phyloP scores from a whole-genome alignment of 1,140 invertebrate genomes.

The Phthorimaea operculella region DNA sequence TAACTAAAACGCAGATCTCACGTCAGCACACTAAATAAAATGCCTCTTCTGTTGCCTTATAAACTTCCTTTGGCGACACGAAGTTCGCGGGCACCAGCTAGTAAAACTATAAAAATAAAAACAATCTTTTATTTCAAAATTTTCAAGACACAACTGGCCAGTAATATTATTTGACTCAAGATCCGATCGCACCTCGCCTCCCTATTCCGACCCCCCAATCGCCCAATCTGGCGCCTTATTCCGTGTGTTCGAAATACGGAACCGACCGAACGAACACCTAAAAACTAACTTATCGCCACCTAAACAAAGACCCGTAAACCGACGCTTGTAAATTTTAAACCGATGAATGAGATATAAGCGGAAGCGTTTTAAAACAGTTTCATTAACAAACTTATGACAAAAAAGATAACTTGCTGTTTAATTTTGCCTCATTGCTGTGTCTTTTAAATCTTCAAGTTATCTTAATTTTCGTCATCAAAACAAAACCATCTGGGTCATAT shows the following conservation, averaged over 20 bases:
- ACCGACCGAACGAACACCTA: conserved; percentile 13
- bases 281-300: conserved; percentile 42
- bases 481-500: too few relatives aligned
- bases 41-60: too few relatives aligned
- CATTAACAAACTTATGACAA: neutral
- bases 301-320: conserved; percentile 36
- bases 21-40: too few relatives aligned
- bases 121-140: neutral
- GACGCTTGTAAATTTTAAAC: conserved; percentile 33
- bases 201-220: neutral
- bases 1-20: too few relatives aligned
- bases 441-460: too few relatives aligned
- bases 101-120: too few relatives aligned
- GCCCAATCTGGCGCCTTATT: neutral
- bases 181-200: neutral
- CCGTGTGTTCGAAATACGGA: neutral
- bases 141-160: neutral
- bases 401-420: too few relatives aligned
- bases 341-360: conserved; percentile 8
- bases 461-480: too few relatives aligned
- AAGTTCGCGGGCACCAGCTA: too few relatives aligned
- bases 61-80: too few relatives aligned
- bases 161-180: neutral
- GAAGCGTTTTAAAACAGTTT: conserved; percentile 9
- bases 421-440: too few relatives aligned